Conservation (phyloP, 2,888 invertebrate species). For the Lobophora halterata region DNA sequence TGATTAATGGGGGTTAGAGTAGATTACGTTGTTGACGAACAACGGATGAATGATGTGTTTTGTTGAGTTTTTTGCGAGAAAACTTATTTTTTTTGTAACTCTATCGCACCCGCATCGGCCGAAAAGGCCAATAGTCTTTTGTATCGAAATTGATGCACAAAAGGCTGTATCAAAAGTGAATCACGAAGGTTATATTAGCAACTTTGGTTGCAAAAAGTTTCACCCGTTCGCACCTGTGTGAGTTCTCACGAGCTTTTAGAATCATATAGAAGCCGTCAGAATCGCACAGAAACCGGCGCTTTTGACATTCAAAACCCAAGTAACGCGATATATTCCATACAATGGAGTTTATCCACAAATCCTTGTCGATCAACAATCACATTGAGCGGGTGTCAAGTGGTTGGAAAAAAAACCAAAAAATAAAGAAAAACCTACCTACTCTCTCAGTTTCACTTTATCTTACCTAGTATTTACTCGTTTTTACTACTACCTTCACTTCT, state of each 20-base stretch:
- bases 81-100: slow-evolving; percentile 38
- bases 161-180: slow-evolving; percentile 4
- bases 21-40: slow-evolving; percentile 70
- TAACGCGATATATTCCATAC: slow-evolving; percentile 58
- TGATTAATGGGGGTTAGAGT: slow-evolving; percentile 70
- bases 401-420: no score
- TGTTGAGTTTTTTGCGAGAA: slow-evolving; percentile 39
- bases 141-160: slow-evolving; percentile 13
- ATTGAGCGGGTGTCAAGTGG: slow-evolving; percentile 8
- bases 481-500: no score
- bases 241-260: slow-evolving; percentile 46
- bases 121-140: slow-evolving; percentile 34
- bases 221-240: slow-evolving; percentile 71
- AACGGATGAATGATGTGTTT: slow-evolving; percentile 46
- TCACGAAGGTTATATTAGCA: slow-evolving; percentile 49
- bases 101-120: slow-evolving; percentile 53
- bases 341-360: slow-evolving; percentile 51
- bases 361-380: slow-evolving; percentile 22
- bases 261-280: slow-evolving; percentile 14
- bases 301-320: slow-evolving; percentile 59
- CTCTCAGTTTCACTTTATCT: no score
- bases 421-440: no score
- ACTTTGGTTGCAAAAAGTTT: slow-evolving; percentile 39
- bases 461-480: no score
- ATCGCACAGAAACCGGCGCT: slow-evolving; percentile 47